Evolutionary conservation across 2,888 invertebrate genomes (phyloP).

Genomic region (Chrysomela aeneicollis): DNA sequence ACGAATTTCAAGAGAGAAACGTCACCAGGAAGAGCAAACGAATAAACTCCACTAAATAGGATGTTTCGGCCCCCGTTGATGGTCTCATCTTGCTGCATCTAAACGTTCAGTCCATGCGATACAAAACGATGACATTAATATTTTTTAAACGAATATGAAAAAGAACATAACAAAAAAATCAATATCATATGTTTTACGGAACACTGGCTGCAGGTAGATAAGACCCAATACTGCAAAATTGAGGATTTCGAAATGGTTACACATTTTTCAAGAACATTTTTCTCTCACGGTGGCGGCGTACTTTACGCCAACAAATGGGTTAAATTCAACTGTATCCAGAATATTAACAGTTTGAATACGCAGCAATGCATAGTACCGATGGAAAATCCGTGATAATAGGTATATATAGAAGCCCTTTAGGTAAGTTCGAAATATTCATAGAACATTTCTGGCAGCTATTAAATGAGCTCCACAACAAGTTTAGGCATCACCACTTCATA

Average conservation of each 20-base stretch:
- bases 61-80: too few relatives aligned
- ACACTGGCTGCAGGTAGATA: slow-evolving; percentile 11
- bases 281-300: not conserved
- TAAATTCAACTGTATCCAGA: not conserved
- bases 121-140: too few relatives aligned
- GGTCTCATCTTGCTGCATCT: too few relatives aligned
- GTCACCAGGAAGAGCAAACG: slow-evolving; percentile 2
- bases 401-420: too few relatives aligned
- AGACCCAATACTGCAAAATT: slow-evolving; percentile 10
- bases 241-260: slow-evolving; percentile 8
- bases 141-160: too few relatives aligned
- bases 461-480: too few relatives aligned
- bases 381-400: too few relatives aligned
- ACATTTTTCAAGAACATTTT: slow-evolving; percentile 7
- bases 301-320: not conserved
- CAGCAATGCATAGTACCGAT: slow-evolving; percentile 9
- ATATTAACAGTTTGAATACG: slow-evolving; percentile 2
- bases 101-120: too few relatives aligned
- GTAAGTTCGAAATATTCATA: too few relatives aligned
- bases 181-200: not conserved
- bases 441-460: too few relatives aligned
- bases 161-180: too few relatives aligned
- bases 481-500: too few relatives aligned
- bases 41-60: slow-evolving; percentile 4
- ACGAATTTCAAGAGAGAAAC: not conserved